Evolutionary conservation across 1,140 invertebrate genomes (phyloP), one percentile per base, ranked within the genome.

Genomic region (Harlomillsia oculata): DNA sequence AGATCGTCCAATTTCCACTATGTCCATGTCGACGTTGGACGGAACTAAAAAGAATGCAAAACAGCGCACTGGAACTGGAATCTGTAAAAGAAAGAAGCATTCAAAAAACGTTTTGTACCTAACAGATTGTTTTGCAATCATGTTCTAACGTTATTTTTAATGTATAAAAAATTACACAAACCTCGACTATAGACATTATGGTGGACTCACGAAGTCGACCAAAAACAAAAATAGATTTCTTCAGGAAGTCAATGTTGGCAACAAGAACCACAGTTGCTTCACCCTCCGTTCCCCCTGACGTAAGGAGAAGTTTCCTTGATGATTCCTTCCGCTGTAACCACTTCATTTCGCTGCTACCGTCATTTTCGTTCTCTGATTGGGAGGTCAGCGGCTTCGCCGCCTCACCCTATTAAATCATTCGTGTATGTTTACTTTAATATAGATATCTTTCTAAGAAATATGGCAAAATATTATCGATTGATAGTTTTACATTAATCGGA

Each of bases 1-100:
- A 4, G 90, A 90, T 41, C 94, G 78, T 69, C 94, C 94, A 56
- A 97, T 85, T 76, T 97, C 93, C 72, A 95, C 89, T 72, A 94
- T 96, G 70, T 96, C 90, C 55, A 95, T 76, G 53, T 87, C 84
- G 4, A 82, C 78, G 50, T 81, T 79, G 14, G 76, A 76, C 0
- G 94, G 93, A 0, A 92, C 92, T 37, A 97, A 74, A 1, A 97
- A 74, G 11, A 95, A 84, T 67, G 96, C 96, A 74, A 98, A 80
- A 68, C 97, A 97, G 43, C 93, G 77, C 5, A 94, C 86, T 0
- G 93, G 93, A 56, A 97, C 84, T 0, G 85, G 60, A 29, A 62
- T 49, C 60, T 61, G 30, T 5, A 6, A 44, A 23, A 51, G 29
- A 49, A 34, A 34, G 32, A 34, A 34, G 14, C 8, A 34, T 9